Percentiles rank a stretch among this genome's conserved stretches.
These are phyloP conservation scores for Zaprionus nigranus DNA, from an alignment of 1,140 invertebrate genomes.

Conservation along the genomic window DNA sequence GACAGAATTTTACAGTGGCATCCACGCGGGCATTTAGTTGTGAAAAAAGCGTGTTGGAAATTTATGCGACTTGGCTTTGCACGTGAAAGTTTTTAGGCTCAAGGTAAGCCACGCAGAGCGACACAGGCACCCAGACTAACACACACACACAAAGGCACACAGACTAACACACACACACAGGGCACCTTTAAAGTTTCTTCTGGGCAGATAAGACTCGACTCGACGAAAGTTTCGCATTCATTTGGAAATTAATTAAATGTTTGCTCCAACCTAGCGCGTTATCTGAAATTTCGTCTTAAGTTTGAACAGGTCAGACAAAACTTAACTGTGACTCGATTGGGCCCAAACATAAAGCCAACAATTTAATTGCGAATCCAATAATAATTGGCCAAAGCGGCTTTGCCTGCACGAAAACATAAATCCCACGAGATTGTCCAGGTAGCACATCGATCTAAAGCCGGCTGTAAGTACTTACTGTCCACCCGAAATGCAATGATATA, in stretches of 20 bases:
- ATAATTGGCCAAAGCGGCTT: slow-evolving; percentile 55
- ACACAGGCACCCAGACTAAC: neutral
- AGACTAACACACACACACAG: neutral
- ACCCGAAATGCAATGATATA: slow-evolving; percentile 6
- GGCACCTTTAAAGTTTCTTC: slow-evolving; percentile 41
- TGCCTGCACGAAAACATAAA: slow-evolving; percentile 20
- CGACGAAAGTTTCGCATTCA: slow-evolving; percentile 37
- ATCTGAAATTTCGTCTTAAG: slow-evolving; percentile 28
- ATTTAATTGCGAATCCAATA: slow-evolving; percentile 47
- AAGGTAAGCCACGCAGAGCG: slow-evolving; percentile 22
- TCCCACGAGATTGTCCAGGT: slow-evolving; percentile 11
- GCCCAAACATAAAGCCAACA: slow-evolving; percentile 7
- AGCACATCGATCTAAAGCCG: slow-evolving; percentile 21
- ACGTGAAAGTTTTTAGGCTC: slow-evolving; percentile 48
- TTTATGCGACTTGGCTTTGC: slow-evolving; percentile 50
- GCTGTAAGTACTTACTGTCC: neutral
- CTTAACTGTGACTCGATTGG: slow-evolving; percentile 18
- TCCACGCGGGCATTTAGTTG: slow-evolving; percentile 39
- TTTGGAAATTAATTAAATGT: slow-evolving; percentile 51
- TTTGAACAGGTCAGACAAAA: slow-evolving; percentile 15
- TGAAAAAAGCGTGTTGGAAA: slow-evolving; percentile 40
- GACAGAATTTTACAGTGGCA: slow-evolving; percentile 25
- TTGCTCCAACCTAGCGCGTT: slow-evolving; percentile 1
- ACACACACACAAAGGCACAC: neutral
- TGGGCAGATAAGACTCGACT: slow-evolving; percentile 34